These are phyloP conservation scores for Megaustenia siamemsis DNA, from an alignment of 2,888 invertebrate species.

Conservation along the genomic window DNA sequence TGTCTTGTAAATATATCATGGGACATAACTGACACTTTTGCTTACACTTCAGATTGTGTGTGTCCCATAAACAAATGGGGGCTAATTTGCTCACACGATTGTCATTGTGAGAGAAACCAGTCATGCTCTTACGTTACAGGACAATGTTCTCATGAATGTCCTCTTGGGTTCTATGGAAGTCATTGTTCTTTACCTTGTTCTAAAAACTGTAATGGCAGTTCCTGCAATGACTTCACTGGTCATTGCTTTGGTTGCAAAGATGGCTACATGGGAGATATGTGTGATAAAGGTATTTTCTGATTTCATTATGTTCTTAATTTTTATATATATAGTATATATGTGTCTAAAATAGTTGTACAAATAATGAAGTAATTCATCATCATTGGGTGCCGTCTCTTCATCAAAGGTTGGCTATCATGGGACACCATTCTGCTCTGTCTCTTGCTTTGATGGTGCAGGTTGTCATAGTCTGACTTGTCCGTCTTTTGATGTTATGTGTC, in stretches of 20 bases:
- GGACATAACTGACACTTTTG: too few species aligned
- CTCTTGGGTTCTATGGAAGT: not conserved
- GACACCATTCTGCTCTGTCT: too few species aligned
- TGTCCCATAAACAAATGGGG: not conserved
- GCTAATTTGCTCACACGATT: not conserved
- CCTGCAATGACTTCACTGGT: not conserved
- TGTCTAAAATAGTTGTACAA: too few species aligned
- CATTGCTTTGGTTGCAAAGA: not conserved
- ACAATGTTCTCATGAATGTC: not conserved
- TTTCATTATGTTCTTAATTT: too few species aligned
- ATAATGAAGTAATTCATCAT: too few species aligned
- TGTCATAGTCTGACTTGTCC: too few species aligned
- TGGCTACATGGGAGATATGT: not conserved
- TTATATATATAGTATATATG: too few species aligned
- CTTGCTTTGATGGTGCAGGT: too few species aligned
- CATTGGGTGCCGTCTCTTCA: too few species aligned
- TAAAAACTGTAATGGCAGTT: not conserved
- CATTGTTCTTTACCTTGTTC: not conserved
- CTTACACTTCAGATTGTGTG: not conserved
- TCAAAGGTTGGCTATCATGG: too few species aligned
- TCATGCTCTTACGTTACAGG: not conserved
- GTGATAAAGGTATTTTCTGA: constrained; percentile 5
- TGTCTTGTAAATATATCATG: too few species aligned
- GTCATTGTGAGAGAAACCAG: not conserved
- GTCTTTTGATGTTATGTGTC: too few species aligned